Evolutionary conservation across 92 coral and sea anemone species (phyloP).

Genomic region (Desmophyllum pertusum): DNA sequence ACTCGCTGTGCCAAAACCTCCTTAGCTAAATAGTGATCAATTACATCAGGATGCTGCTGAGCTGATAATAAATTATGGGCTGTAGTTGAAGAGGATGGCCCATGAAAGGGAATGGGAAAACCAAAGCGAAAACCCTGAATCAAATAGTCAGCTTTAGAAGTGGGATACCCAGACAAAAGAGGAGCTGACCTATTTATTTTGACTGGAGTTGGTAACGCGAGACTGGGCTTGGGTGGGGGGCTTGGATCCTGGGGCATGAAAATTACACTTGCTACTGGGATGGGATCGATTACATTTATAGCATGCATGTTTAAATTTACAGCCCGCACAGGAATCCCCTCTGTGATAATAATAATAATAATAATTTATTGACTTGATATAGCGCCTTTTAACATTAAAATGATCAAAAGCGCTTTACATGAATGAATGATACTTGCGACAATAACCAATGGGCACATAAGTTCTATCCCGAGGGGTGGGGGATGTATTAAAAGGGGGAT

Average conservation of each 20-base stretch:
- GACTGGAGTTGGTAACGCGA: conserved; percentile 32
- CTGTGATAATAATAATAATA: too few species aligned
- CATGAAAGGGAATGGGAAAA: conserved; percentile 34
- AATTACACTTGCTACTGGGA: conserved; percentile 29
- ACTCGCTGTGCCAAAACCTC: conserved; percentile 32
- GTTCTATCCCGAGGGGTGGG: too few species aligned
- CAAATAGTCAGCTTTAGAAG: conserved; percentile 12
- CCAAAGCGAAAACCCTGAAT: conserved; percentile 29
- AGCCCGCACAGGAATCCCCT: conserved; percentile 31
- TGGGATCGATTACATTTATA: conserved; percentile 23
- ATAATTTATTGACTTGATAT: too few species aligned
- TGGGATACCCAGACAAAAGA: conserved; percentile 33
- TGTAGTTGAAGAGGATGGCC: conserved; percentile 31
- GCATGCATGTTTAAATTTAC: conserved; percentile 33
- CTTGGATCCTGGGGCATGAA: conserved; percentile 32
- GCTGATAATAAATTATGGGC: conserved; percentile 31
- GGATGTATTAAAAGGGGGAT: too few species aligned
- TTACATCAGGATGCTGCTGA: conserved; percentile 26
- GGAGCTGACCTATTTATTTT: conserved; percentile 38
- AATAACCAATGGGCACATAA: too few species aligned
- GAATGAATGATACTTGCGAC: too few species aligned
- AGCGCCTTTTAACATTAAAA: too few species aligned
- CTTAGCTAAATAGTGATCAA: conserved; percentile 25
- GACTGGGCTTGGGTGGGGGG: conserved; percentile 20
- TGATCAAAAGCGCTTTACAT: too few species aligned